Conservation (phyloP, 1,140 invertebrate species). For the Lethocerus indicus region DNA sequence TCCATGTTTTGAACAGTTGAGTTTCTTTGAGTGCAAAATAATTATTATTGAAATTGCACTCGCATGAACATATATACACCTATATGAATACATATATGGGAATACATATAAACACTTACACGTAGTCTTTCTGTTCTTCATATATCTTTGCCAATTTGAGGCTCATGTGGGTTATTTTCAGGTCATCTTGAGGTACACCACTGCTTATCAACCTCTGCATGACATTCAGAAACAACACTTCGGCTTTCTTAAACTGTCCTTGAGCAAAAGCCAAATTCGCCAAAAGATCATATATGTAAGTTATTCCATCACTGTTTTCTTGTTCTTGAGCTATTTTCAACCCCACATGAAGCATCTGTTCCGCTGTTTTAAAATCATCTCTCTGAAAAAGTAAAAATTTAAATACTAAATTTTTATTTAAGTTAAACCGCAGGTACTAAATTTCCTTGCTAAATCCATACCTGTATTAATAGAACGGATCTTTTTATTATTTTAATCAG, state of each 20-base stretch:
- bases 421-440: neutral
- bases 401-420: neutral
- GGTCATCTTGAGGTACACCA: constrained; percentile 51
- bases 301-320: constrained; percentile 52
- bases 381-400: constrained; percentile 31
- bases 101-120: constrained; percentile 23
- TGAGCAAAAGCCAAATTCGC: constrained; percentile 72
- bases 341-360: constrained; percentile 67
- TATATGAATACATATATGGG: no score
- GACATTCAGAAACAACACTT: constrained; percentile 64
- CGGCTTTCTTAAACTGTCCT: constrained; percentile 61
- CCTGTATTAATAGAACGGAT: constrained; percentile 44
- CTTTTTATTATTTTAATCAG: constrained; percentile 54
- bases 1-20: no score
- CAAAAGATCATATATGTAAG: constrained; percentile 79
- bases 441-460: constrained; percentile 14
- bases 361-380: constrained; percentile 59
- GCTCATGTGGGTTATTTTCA: constrained; percentile 57
- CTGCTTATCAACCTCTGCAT: constrained; percentile 52
- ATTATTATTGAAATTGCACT: neutral
- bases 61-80: neutral
- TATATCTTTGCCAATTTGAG: constrained; percentile 55
- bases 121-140: constrained; percentile 38
- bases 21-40: no score
- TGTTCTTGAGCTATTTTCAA: constrained; percentile 65